A percentile compares a stretch with the other conserved stretches of the same genome.
Conservation (phyloP, 2,113 vertebrate species). For the Grus americana region DNA sequence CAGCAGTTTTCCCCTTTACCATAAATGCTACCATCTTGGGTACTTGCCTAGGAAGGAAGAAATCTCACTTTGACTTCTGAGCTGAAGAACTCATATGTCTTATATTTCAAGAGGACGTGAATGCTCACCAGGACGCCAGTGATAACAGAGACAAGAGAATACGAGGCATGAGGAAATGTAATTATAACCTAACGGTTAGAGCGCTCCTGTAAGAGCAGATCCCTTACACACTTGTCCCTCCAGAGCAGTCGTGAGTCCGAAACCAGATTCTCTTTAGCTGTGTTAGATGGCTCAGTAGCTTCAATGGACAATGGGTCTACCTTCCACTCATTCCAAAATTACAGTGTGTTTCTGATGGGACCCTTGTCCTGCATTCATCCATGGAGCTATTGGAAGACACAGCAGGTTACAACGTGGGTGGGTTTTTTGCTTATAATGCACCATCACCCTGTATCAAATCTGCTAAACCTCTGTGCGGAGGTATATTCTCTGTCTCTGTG, state of each 20-base stretch:
- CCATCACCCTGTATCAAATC: not conserved
- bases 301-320: not conserved
- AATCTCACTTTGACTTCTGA: not conserved
- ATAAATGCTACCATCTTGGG: accelerated
- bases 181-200: not conserved
- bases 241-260: not conserved
- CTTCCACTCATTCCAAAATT: not conserved
- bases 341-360: not conserved
- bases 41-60: not conserved
- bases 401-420: not conserved
- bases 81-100: not conserved
- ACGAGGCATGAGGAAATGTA: not conserved
- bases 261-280: not conserved
- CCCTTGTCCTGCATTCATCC: not conserved
- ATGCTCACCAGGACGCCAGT: not conserved
- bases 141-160: not conserved
- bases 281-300: not conserved
- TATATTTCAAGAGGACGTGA: not conserved
- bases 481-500: not conserved
- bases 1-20: not conserved
- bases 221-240: accelerated
- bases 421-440: not conserved
- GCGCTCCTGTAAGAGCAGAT: not conserved
- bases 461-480: not conserved
- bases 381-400: not conserved